Conservation (phyloP, 2,797 vertebrate species). For the Aplochiton taeniatus region DNA sequence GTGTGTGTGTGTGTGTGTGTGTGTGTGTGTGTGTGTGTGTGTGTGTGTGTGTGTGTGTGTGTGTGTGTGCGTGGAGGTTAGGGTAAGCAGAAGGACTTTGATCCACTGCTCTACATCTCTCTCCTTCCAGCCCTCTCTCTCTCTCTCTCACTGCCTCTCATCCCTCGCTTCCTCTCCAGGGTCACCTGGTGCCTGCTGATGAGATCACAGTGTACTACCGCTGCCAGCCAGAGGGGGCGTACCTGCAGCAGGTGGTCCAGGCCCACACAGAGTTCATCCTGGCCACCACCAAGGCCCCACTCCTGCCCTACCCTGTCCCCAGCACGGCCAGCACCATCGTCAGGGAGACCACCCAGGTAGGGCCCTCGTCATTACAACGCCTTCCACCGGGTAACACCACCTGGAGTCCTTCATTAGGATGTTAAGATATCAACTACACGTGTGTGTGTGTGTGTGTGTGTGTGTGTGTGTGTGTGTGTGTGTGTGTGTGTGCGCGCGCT, state of each 20-base stretch:
- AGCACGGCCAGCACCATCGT: conserved; percentile 82
- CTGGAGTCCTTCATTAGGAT: too few relatives aligned
- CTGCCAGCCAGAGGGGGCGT: conserved; percentile 80
- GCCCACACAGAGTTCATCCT: conserved; percentile 90
- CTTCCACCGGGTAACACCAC: too few relatives aligned
- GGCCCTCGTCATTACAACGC: conserved; percentile 7
- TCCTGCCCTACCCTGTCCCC: conserved; percentile 85
- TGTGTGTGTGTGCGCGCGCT: conserved; percentile 24
- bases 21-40: too few relatives aligned
- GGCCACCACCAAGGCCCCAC: conserved; percentile 89
- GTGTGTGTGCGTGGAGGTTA: too few relatives aligned
- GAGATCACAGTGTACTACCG: conserved; percentile 91
- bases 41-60: too few relatives aligned
- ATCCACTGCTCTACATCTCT: not conserved
- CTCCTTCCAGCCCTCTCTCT: conserved; percentile 12
- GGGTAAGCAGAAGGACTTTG: too few relatives aligned
- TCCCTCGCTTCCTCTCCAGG: conserved; percentile 72
- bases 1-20: too few relatives aligned
- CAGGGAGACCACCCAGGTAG: conserved; percentile 90
- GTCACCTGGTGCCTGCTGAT: conserved; percentile 91
- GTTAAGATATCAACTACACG: too few relatives aligned
- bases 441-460: not conserved
- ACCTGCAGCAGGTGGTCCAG: conserved; percentile 88
- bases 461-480: not conserved
- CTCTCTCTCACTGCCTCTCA: conserved; percentile 44